Percentiles rank a stretch among this genome's conserved stretches.
Conservation (phyloP, 1,140 invertebrate species). For the Drosophila mayri region DNA sequence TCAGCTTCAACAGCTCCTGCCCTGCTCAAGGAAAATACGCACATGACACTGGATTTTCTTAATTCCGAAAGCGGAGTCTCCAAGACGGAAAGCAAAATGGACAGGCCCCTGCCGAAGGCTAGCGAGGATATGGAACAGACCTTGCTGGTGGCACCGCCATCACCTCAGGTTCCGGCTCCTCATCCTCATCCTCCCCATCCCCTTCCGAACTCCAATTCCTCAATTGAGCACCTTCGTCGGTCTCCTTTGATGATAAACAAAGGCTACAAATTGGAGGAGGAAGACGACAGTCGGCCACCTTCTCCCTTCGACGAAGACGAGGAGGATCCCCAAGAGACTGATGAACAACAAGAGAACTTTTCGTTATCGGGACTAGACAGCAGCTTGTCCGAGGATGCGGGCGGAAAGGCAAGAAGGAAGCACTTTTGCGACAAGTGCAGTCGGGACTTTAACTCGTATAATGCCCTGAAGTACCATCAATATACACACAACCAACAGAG, state of each 20-base stretch:
- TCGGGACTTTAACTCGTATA: slow-evolving; percentile 91
- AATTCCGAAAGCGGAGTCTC: slow-evolving; percentile 7
- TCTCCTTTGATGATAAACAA: slow-evolving; percentile 55
- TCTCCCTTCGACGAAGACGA: slow-evolving; percentile 45
- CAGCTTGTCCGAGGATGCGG: slow-evolving; percentile 16
- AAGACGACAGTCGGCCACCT: slow-evolving; percentile 34
- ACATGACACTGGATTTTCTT: slow-evolving; percentile 54
- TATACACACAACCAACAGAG: slow-evolving; percentile 91
- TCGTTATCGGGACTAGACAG: slow-evolving; percentile 22
- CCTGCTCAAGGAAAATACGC: slow-evolving; percentile 22
- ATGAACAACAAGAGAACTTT: slow-evolving; percentile 40
- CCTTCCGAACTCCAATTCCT: slow-evolving; percentile 13
- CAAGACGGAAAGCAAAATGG: slow-evolving; percentile 12
- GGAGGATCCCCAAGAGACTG: slow-evolving; percentile 5
- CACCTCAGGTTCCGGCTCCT: slow-evolving; percentile 2
- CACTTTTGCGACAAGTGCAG: slow-evolving; percentile 88
- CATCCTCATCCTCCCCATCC: background rate
- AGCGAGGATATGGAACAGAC: slow-evolving; percentile 30
- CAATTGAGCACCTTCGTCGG: slow-evolving; percentile 56
- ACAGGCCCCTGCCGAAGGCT: slow-evolving; percentile 8
- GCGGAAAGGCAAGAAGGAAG: slow-evolving; percentile 48
- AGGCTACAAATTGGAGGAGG: slow-evolving; percentile 60
- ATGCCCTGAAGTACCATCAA: slow-evolving; percentile 94
- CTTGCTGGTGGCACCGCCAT: slow-evolving; percentile 33
- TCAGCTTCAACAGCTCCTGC: slow-evolving; percentile 12